Conservation (phyloP, 2,797 vertebrate genomes). For the Sylvia borin region DNA sequence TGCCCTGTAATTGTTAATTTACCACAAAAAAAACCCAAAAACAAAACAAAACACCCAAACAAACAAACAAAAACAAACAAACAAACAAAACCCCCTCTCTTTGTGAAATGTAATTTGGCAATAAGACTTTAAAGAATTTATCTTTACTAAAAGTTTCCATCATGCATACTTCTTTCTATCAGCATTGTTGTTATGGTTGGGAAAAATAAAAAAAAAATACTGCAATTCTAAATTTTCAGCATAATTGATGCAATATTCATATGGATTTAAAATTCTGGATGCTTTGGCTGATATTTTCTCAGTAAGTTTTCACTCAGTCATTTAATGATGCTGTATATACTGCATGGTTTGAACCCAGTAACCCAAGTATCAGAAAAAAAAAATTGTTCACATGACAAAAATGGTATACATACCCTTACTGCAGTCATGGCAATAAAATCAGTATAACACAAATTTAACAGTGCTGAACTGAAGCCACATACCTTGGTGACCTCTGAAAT, state of each 20-base stretch:
- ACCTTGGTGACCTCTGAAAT: neutral
- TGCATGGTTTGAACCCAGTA: neutral
- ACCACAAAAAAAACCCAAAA: neutral
- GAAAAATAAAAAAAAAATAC: neutral
- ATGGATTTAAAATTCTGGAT: neutral
- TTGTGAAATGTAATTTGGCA: neutral
- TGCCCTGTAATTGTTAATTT: neutral
- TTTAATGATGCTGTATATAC: neutral
- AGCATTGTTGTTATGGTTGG: neutral
- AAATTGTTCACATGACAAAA: neutral
- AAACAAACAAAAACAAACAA: too few species aligned
- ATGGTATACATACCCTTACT: fast-evolving
- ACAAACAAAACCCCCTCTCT: too few species aligned
- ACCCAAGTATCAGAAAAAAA: neutral
- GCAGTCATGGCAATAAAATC: neutral
- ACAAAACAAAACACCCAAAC: too few species aligned
- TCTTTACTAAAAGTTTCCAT: neutral
- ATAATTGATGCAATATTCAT: neutral
- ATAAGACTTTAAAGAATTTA: neutral
- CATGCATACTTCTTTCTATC: neutral
- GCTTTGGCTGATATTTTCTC: neutral
- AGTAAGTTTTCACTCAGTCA: neutral
- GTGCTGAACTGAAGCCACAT: neutral
- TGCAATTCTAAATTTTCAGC: neutral
- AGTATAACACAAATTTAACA: neutral